Conservation (phyloP, 2,113 vertebrate genomes). For the Dasypus novemcinctus region DNA sequence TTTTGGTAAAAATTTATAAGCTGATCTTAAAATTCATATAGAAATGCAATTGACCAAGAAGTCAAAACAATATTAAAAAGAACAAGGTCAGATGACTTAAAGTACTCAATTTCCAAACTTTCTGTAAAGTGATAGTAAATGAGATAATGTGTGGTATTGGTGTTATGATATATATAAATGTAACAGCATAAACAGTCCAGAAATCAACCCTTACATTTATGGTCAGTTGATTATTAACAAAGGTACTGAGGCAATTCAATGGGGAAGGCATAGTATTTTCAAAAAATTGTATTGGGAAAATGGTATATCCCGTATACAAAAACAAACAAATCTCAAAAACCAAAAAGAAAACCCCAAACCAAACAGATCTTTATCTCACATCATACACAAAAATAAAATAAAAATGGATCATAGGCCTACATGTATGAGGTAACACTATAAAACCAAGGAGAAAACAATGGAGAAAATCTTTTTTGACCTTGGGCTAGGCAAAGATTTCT, state of each 20-base stretch:
- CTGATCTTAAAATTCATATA: background rate
- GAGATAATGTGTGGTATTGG: background rate
- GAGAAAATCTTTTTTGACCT: background rate
- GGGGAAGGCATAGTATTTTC: background rate
- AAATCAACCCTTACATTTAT: background rate
- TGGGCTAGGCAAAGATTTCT: background rate
- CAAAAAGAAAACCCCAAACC: background rate
- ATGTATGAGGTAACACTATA: background rate
- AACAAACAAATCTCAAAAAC: background rate
- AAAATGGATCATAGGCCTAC: background rate
- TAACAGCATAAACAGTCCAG: background rate
- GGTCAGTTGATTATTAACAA: background rate
- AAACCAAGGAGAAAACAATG: background rate
- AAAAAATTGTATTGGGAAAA: background rate
- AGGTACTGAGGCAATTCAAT: background rate
- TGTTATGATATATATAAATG: background rate
- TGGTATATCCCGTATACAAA: background rate
- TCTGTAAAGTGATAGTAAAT: background rate
- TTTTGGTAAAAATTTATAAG: too few species aligned
- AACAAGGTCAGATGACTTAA: background rate
- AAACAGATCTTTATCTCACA: background rate
- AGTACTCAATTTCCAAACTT: background rate
- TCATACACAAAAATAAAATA: background rate
- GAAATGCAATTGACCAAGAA: background rate
- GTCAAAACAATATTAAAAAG: background rate